A percentile compares a stretch with the other conserved stretches of the same genome.
phyloP scores from a whole-genome alignment of 2,113 vertebrate species.

The Stictonetta naevosa region DNA sequence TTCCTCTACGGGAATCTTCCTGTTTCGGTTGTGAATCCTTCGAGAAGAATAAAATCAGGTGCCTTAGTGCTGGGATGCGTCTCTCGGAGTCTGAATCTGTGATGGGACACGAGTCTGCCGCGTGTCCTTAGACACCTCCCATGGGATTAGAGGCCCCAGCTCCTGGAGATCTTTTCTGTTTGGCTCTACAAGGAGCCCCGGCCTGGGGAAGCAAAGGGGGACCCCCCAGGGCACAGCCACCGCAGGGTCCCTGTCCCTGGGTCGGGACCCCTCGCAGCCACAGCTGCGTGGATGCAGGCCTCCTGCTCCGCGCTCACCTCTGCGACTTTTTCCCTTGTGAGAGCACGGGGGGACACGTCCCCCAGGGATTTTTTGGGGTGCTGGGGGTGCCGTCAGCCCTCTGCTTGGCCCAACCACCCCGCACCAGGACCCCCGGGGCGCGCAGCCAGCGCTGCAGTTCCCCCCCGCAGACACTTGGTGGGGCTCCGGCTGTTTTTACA shows the following conservation, averaged over 20 bases:
- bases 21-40: neutral
- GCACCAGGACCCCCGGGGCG: no score
- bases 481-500: conserved; percentile 62
- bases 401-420: no score
- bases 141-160: neutral
- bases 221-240: no score
- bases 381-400: no score
- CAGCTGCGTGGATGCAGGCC: neutral
- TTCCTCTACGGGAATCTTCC: neutral
- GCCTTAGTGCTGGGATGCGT: neutral
- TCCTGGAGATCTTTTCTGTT: neutral
- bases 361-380: accelerated
- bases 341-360: neutral
- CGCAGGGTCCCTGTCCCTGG: no score
- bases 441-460: conserved; percentile 28
- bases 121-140: neutral
- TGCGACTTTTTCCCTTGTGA: neutral
- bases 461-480: conserved; percentile 47
- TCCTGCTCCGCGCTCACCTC: neutral
- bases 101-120: neutral
- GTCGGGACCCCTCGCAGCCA: no score
- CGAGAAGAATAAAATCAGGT: neutral
- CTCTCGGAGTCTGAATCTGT: neutral
- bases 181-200: no score
- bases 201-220: no score